Evolutionary conservation across 2,888 invertebrate genomes (phyloP).

Genomic region (Embidobia sp.): DNA sequence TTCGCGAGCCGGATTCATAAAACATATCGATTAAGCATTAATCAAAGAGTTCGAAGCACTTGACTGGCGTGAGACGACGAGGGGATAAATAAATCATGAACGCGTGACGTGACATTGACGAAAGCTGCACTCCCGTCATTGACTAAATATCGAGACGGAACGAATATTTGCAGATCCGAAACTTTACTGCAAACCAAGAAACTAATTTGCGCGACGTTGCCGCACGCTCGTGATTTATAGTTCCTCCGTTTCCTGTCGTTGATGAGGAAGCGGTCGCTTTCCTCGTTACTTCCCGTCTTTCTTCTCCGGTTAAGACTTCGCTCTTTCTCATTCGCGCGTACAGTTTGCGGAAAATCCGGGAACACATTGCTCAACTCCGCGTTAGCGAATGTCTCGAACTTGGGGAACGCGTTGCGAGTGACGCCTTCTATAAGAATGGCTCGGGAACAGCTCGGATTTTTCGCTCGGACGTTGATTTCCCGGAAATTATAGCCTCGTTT

Average conservation of each 20-base stretch:
- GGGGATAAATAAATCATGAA: slow-evolving; percentile 24
- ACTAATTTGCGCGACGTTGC: slow-evolving; percentile 64
- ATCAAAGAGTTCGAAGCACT: slow-evolving; percentile 17
- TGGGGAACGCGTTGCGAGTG: slow-evolving; percentile 25
- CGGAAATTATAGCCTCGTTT: no score
- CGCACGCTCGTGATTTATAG: slow-evolving; percentile 58
- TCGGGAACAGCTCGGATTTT: slow-evolving; percentile 1
- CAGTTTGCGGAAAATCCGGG: slow-evolving; percentile 35
- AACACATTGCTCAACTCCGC: slow-evolving; percentile 41
- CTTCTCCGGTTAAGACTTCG: slow-evolving; percentile 33
- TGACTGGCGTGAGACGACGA: neutral
- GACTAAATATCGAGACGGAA: slow-evolving; percentile 49
- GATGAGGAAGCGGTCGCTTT: slow-evolving; percentile 63
- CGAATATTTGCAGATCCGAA: slow-evolving; percentile 44
- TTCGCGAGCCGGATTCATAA: neutral
- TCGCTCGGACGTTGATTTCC: no score
- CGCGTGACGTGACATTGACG: slow-evolving; percentile 21
- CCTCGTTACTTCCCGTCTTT: slow-evolving; percentile 40
- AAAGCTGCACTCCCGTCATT: slow-evolving; percentile 38
- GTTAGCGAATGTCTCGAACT: slow-evolving; percentile 50
- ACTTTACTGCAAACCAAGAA: slow-evolving; percentile 58
- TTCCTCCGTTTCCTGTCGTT: slow-evolving; percentile 60
- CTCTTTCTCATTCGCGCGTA: slow-evolving; percentile 28
- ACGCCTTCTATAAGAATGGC: slow-evolving; percentile 9
- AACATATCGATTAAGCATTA: slow-evolving; percentile 15